phyloP scores from a whole-genome alignment of 2,888 invertebrate genomes.

The Eilema sororculum region DNA sequence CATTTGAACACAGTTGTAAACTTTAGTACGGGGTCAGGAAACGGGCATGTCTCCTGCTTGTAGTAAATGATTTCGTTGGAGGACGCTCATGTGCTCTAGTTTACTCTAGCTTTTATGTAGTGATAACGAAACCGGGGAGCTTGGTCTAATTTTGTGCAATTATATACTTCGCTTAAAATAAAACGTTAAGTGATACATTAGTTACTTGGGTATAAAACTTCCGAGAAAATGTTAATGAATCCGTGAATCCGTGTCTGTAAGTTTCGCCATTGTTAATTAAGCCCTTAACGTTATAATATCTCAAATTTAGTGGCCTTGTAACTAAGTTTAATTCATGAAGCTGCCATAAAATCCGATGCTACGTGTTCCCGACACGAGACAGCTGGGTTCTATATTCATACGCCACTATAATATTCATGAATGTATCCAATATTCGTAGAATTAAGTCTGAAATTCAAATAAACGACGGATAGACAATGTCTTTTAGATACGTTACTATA shows the following conservation, averaged over 20 bases:
- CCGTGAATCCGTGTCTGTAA: slow-evolving; percentile 12
- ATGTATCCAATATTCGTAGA: slow-evolving; percentile 6
- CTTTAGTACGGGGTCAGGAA: slow-evolving; percentile 48
- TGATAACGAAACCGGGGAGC: slow-evolving; percentile 46
- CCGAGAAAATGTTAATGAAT: slow-evolving; percentile 17
- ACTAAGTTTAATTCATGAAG: slow-evolving; percentile 13
- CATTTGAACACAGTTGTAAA: slow-evolving; percentile 34
- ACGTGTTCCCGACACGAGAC: slow-evolving; percentile 7
- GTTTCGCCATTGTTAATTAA: slow-evolving; percentile 19
- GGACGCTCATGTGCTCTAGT: slow-evolving; percentile 57
- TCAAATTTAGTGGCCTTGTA: slow-evolving; percentile 5
- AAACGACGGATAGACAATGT: neutral
- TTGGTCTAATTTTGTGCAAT: slow-evolving; percentile 32
- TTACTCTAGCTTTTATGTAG: slow-evolving; percentile 50
- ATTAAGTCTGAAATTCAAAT: slow-evolving; percentile 10
- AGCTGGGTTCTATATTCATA: slow-evolving; percentile 14
- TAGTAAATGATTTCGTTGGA: slow-evolving; percentile 62
- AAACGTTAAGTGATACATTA: slow-evolving; percentile 5
- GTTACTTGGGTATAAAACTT: slow-evolving; percentile 11
- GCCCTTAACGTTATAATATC: neutral
- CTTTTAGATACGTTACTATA: neutral
- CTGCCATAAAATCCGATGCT: neutral
- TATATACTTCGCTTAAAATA: slow-evolving; percentile 31
- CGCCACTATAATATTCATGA: slow-evolving; percentile 14
- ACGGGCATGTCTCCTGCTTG: slow-evolving; percentile 49